These are phyloP conservation scores for Acleris cristana DNA, from an alignment of 2,888 invertebrate genomes.

Conservation along the genomic window DNA sequence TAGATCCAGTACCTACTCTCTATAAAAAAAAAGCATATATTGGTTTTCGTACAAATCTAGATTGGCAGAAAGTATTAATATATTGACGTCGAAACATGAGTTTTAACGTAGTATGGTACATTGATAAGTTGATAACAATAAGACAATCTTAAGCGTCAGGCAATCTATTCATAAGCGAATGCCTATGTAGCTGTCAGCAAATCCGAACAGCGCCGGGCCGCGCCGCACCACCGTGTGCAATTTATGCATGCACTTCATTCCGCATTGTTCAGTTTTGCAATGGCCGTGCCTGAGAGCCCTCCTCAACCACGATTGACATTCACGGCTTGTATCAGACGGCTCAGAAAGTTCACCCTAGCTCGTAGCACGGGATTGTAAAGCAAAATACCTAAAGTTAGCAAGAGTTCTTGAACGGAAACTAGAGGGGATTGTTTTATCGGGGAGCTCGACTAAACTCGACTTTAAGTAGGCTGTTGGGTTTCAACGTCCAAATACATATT, in stretches of 20 bases:
- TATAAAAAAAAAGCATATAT: too few species aligned
- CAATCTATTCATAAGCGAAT: constrained; percentile 14
- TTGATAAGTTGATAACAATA: too few species aligned
- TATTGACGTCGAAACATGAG: too few species aligned
- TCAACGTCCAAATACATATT: constrained; percentile 3
- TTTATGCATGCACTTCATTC: constrained; percentile 65
- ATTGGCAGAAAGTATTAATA: too few species aligned
- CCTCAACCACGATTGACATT: constrained; percentile 71
- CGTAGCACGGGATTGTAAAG: constrained; percentile 30
- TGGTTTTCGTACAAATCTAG: too few species aligned
- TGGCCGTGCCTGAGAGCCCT: constrained; percentile 64
- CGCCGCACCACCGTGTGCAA: constrained; percentile 43
- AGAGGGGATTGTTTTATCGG: constrained; percentile 36
- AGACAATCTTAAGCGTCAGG: neutral
- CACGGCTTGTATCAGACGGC: constrained; percentile 59
- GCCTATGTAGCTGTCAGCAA: constrained; percentile 18
- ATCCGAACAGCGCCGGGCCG: constrained; percentile 13
- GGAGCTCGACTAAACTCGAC: constrained; percentile 18
- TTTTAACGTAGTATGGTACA: too few species aligned
- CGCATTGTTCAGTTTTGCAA: constrained; percentile 74
- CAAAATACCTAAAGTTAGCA: constrained; percentile 38
- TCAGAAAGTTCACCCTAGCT: constrained; percentile 56
- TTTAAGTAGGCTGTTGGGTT: constrained; percentile 29
- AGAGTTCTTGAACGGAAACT: constrained; percentile 34
- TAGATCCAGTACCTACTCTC: too few species aligned